phyloP scores from a whole-genome alignment of 1,140 invertebrate species.

The Macrotrachela quadricornifera region DNA sequence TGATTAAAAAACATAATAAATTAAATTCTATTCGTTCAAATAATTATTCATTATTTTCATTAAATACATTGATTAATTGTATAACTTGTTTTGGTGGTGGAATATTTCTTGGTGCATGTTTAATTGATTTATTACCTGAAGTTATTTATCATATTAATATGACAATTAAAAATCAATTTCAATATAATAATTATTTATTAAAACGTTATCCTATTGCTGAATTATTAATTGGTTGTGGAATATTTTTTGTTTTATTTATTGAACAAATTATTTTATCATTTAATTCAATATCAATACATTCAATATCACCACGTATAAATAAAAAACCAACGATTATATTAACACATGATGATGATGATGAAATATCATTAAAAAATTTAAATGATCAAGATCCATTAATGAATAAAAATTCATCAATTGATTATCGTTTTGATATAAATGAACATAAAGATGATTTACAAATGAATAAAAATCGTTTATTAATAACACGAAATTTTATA shows the following conservation, averaged over 20 bases:
- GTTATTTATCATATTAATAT: slow-evolving; percentile 25
- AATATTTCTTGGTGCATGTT: slow-evolving; percentile 37
- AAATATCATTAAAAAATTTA: no score
- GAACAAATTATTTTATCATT: slow-evolving; percentile 34
- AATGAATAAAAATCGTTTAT: slow-evolving; percentile 17
- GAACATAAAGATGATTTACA: slow-evolving; percentile 17
- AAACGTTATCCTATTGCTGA: slow-evolving; percentile 34
- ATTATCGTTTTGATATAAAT: slow-evolving; percentile 15
- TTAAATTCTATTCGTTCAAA: no score
- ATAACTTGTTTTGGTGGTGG: slow-evolving; percentile 36
- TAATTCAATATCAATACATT: background rate
- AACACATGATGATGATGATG: no score
- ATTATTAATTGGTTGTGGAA: slow-evolving; percentile 36
- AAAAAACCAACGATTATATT: no score
- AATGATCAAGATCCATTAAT: no score
- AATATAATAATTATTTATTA: no score
- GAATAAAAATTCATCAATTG: no score
- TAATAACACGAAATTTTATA: slow-evolving; percentile 17
- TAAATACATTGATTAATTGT: slow-evolving; percentile 6
- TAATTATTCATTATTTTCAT: background rate
- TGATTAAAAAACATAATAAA: no score
- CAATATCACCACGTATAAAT: no score
- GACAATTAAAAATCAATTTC: no score
- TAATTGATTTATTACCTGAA: slow-evolving; percentile 38
- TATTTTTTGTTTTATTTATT: slow-evolving; percentile 36